A percentile compares a stretch with the other conserved stretches of the same genome.
These are phyloP conservation scores for Scaptomyza tumidula DNA, from an alignment of 2,888 invertebrate genomes.

Conservation along the genomic window DNA sequence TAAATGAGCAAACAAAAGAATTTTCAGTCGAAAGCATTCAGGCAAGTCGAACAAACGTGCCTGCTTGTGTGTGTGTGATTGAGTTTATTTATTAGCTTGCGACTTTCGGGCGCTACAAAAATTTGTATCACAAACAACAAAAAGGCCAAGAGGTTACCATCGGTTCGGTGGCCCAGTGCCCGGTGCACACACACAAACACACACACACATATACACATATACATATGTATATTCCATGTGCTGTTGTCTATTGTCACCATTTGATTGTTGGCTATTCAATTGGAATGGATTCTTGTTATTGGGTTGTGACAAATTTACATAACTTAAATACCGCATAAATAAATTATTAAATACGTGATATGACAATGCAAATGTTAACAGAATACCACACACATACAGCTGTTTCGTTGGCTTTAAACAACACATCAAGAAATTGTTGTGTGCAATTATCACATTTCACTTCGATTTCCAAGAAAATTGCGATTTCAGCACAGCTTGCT, in stretches of 20 bases:
- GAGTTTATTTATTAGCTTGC: slow-evolving; percentile 42
- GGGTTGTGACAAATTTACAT: slow-evolving; percentile 74
- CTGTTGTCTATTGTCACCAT: slow-evolving; percentile 42
- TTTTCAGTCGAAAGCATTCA: slow-evolving; percentile 21
- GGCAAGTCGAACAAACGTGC: slow-evolving; percentile 4
- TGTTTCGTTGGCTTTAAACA: background rate
- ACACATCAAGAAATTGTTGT: slow-evolving; percentile 2
- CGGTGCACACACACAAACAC: no score
- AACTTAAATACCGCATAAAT: slow-evolving; percentile 80
- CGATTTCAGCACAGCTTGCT: slow-evolving; percentile 15
- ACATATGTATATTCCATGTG: slow-evolving; percentile 20
- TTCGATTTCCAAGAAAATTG: slow-evolving; percentile 4
- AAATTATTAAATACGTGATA: slow-evolving; percentile 78
- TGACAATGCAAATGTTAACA: slow-evolving; percentile 52
- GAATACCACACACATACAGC: no score
- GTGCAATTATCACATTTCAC: slow-evolving; percentile 12
- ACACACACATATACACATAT: no score
- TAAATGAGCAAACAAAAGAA: slow-evolving; percentile 6
- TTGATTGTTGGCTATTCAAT: slow-evolving; percentile 71
- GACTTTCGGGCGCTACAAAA: slow-evolving; percentile 57
- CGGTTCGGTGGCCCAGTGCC: slow-evolving; percentile 14
- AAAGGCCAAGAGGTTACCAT: slow-evolving; percentile 27
- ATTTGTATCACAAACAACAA: slow-evolving; percentile 24
- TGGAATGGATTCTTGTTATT: slow-evolving; percentile 58
- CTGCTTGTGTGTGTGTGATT: slow-evolving; percentile 14